Evolutionary conservation across 64 coral and sea anemone species (phyloP).

Genomic region (Dendronephthya gigantea): DNA sequence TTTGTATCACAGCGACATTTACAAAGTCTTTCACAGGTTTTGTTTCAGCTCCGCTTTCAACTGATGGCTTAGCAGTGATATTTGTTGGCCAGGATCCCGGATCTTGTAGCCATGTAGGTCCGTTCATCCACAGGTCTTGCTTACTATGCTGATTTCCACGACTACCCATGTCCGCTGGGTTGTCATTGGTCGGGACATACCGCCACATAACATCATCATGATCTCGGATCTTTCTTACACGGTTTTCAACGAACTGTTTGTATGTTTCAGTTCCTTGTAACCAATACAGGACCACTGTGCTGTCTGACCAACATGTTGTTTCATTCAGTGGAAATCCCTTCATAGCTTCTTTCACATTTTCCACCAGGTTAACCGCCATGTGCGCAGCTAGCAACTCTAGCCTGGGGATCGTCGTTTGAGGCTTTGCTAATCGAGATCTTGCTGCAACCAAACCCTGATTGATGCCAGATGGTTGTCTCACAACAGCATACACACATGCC

Average conservation of each 20-base stretch:
- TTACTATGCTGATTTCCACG: background rate
- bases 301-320: background rate
- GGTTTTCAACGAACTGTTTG: background rate
- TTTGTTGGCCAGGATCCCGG: background rate
- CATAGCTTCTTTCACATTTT: background rate
- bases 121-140: background rate
- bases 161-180: background rate
- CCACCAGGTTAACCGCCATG: background rate
- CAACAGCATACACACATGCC: too few species aligned
- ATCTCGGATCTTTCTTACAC: background rate
- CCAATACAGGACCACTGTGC: slow-evolving; percentile 1
- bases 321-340: background rate
- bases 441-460: too few species aligned
- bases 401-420: background rate
- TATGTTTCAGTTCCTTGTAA: slow-evolving; percentile 8
- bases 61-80: background rate
- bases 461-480: too few species aligned
- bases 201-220: background rate
- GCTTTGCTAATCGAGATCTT: too few species aligned
- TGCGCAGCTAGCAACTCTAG: background rate
- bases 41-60: background rate
- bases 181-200: too few species aligned
- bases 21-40: background rate
- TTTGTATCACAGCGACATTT: background rate
- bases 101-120: background rate